Evolutionary conservation across 2,797 vertebrate genomes (phyloP), one percentile per base, ranked within the genome.

Genomic region (Enteromius mattozi): DNA sequence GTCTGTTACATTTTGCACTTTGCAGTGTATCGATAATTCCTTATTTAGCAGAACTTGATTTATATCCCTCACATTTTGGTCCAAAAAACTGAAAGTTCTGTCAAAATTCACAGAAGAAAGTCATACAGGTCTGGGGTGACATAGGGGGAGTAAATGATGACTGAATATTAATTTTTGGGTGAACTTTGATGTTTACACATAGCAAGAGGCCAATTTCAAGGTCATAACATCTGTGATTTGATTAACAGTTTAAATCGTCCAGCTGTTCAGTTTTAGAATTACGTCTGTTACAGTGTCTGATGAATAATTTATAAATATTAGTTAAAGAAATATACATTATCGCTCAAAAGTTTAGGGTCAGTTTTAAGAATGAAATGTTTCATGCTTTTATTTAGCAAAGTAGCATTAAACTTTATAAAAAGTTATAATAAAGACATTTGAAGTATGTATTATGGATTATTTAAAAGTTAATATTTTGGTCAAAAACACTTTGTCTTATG

Each of bases 31-130:
- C 40, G 47, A 21, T 85, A 78, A 84, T 78, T 16, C 78, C 21
- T 84, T 42, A 24, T 37, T 19, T 30, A 27, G 82, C 49, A 16
- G 71, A 91, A 91, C 91, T 93, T 90, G 90, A 88, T 66, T 71
- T n/a, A 85, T 84, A 88, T 59, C 81, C 80, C 83, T 54, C 10
- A 10, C 19, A 12, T 75, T 54, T 75, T 27, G 47, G 8, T 1
- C 1, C 4, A 17, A 74, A 69, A 49, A 30, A 33, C 13, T 3
- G 1, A 19, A 12, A 16, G 24, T 49, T 51, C n/a, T 47, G 71
- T 12, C 71, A 33, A 21, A 0, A 51, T 74, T 74, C 8, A 21
- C 71, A 51, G 27, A 8, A 47, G 40, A 16, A 47, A 47, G 14
- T 47, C 69, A 40, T 13, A 69, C 9, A 69, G 66, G 66, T n/a